phyloP scores from a whole-genome alignment of 1,140 invertebrate genomes.

The Sycobia sp. region DNA sequence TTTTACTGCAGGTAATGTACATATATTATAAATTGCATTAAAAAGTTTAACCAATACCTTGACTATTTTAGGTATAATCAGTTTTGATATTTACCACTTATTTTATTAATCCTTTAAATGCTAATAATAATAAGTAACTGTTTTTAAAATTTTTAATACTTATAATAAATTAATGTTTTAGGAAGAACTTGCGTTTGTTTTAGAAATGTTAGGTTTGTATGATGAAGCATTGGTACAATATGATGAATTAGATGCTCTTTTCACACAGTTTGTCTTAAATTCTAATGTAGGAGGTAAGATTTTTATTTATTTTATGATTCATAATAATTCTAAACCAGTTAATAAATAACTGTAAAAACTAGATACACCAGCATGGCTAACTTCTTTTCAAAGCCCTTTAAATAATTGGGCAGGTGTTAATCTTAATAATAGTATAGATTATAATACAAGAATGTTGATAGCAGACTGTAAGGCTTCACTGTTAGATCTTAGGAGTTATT shows the following conservation, averaged over 20 bases:
- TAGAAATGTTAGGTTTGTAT: constrained; percentile 91
- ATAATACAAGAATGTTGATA: constrained; percentile 73
- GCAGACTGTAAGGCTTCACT: constrained; percentile 74
- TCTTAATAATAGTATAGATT: constrained; percentile 71
- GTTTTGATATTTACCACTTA: too few species aligned
- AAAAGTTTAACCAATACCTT: too few species aligned
- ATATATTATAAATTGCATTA: constrained; percentile 20
- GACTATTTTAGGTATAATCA: background rate
- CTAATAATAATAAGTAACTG: too few species aligned
- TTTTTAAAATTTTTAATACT: constrained; percentile 27
- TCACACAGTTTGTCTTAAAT: constrained; percentile 95
- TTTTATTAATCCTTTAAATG: too few species aligned
- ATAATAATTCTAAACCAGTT: constrained; percentile 16
- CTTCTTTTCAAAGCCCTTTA: constrained; percentile 75
- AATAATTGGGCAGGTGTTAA: constrained; percentile 83
- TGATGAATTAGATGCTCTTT: constrained; percentile 95
- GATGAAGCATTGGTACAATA: constrained; percentile 96
- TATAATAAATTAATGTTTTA: constrained; percentile 62
- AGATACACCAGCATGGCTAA: constrained; percentile 82
- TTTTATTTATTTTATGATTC: constrained; percentile 12
- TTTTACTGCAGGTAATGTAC: constrained; percentile 85
- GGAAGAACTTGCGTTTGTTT: constrained; percentile 93
- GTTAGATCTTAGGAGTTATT: constrained; percentile 90
- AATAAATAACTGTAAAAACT: constrained; percentile 29
- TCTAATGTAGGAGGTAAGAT: constrained; percentile 77